Evolutionary conservation across 2,797 vertebrate species (phyloP), one percentile per base, ranked within the genome.

Genomic region (Fistularia commersonii): DNA sequence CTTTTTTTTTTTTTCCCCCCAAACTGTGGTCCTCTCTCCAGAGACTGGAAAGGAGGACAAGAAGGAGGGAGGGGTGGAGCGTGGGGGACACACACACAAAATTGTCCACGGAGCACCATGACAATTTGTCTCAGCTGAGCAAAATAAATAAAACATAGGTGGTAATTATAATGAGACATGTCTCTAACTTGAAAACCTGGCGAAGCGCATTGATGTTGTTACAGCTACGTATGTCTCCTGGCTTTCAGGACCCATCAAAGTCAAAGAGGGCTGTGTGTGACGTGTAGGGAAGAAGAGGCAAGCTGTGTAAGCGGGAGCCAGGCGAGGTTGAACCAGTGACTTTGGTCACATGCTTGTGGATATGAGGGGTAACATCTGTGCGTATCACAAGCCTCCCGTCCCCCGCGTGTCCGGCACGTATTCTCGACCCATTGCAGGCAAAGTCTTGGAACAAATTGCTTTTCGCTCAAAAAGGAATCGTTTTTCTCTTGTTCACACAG

Each of bases 171-270:
- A 74, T 43, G 72, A 84, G 82, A 84, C 79, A 64, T 81, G 80
- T 75, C 70, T 72, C 58, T 60, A 74, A 82, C 82, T 77, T 86
- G 87, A 88, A 88, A 87, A 88, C 84, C 87, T 87, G 85, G 84
- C 54, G 84, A 82, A 82, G 84, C 84, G 82, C 79, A 80, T 85
- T 85, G 87, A 89, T 89, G 86, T 85, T 87, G 86, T 88, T 88
- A 86, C 72, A 77, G 72, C 75, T 57, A 80, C 69, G 81, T 86
- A 84, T 82, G 82, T 82, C 82, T 80, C 82, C 70, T 79, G 71
- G 80, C 81, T 85, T 85, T 92, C 90, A 88, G 74, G 76, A 82
- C 70, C 65, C 58, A 90, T 90, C 83, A 85, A 68, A 86, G 71
- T 91, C 88, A 90, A 90, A 82, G 55, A 10, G 43, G 43, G 58